These are phyloP conservation scores for Paradisaea rubra DNA, from an alignment of 2,113 vertebrate genomes.

Conservation along the genomic window DNA sequence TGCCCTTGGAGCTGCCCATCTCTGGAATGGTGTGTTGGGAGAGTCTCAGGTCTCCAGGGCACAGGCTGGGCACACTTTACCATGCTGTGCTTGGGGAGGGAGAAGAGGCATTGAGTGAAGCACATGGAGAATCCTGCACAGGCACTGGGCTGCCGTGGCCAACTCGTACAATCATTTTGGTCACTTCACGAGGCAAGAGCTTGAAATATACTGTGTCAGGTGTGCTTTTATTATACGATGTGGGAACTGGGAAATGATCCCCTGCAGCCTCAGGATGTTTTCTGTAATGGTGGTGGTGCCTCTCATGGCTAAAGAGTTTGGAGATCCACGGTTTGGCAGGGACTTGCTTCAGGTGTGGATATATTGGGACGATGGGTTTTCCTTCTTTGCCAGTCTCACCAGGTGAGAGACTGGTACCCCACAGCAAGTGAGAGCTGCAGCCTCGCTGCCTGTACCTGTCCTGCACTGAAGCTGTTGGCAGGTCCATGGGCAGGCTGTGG, in stretches of 20 bases:
- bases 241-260: background rate
- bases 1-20: background rate
- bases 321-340: background rate
- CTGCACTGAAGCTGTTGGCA: background rate
- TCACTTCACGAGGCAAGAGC: background rate
- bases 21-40: background rate
- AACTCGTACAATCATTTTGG: background rate
- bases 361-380: background rate
- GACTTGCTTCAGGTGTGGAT: background rate
- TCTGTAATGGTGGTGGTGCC: background rate
- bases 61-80: background rate
- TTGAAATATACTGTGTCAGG: background rate
- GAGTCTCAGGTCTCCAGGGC: background rate
- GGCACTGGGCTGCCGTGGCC: background rate
- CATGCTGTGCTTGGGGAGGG: background rate
- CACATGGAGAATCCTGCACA: background rate
- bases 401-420: background rate
- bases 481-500: background rate
- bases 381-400: background rate
- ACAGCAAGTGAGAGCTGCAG: background rate
- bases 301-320: background rate
- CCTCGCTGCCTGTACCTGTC: background rate
- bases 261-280: background rate
- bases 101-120: background rate
- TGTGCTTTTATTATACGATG: background rate